These are phyloP conservation scores for Neoitamus cyanurus DNA, from an alignment of 2,888 invertebrate species.

Conservation along the genomic window DNA sequence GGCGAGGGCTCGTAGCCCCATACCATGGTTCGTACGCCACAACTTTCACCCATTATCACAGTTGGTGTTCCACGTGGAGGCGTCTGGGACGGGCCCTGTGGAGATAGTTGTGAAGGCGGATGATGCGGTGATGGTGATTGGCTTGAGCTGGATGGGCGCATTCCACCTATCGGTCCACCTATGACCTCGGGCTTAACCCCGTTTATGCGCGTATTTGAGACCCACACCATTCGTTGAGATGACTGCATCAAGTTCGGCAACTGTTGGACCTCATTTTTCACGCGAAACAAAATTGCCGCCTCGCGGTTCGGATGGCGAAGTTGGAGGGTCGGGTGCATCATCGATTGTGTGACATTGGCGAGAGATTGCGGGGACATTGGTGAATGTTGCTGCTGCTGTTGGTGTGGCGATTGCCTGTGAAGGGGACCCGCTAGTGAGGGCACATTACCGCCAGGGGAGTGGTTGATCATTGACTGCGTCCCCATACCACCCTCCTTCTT, in stretches of 20 bases:
- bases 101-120: slow-evolving; percentile 63
- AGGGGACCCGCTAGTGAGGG: slow-evolving; percentile 54
- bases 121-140: slow-evolving; percentile 65
- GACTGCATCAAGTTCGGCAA: slow-evolving; percentile 56
- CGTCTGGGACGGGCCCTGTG: slow-evolving; percentile 65
- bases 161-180: slow-evolving; percentile 68
- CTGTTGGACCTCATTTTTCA: slow-evolving; percentile 65
- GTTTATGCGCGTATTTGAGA: slow-evolving; percentile 75
- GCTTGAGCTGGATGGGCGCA: slow-evolving; percentile 57
- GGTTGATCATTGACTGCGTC: slow-evolving; percentile 53
- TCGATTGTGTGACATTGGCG: slow-evolving; percentile 60
- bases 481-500: slow-evolving; percentile 59
- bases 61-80: slow-evolving; percentile 78
- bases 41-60: slow-evolving; percentile 93
- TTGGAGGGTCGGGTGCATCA: slow-evolving; percentile 67
- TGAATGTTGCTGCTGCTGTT: slow-evolving; percentile 58
- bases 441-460: slow-evolving; percentile 57
- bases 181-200: slow-evolving; percentile 87
- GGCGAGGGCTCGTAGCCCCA: slow-evolving; percentile 73
- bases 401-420: slow-evolving; percentile 59
- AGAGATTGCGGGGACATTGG: slow-evolving; percentile 59
- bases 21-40: slow-evolving; percentile 82
- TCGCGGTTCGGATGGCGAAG: slow-evolving; percentile 68
- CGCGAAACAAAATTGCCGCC: slow-evolving; percentile 65
- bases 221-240: slow-evolving; percentile 69